Base-by-base conservation (phyloP, 2,113 vertebrate species). In the Pseudorhombus dupliciocellatus region DNA sequence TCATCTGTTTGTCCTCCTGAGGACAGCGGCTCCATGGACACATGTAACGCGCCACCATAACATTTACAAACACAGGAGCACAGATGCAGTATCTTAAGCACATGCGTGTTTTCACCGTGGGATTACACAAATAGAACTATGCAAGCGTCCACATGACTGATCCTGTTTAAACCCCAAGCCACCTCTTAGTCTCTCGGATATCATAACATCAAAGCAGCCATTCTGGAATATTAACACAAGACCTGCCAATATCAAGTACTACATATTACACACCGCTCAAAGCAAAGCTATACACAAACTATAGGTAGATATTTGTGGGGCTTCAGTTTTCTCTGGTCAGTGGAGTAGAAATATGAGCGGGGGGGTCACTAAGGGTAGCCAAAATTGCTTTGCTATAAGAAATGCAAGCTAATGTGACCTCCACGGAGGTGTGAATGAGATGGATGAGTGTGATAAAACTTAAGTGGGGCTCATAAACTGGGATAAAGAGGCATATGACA, bases 141-240 rank as follows among this genome's bases (percentile, higher is more conserved):
- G 58, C 61, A 75, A 70, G 69, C 12, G 1, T 20, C 53, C 79
- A 78, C 74, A 82, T 73, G 71, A 72, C 48, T 65, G 50, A 65
- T 51, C 26, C 50, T 63, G 54, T 74, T 83, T 58, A 51, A 79
- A 64, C 15, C 46, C 28, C 55, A 82, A 73, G 44, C 70, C 15
- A 16, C 84, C 52, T 71, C 71, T 85, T 88, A 71, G 58, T 72
- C 24, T 61, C 70, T 62, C 26, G 73, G 73, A 80, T 72, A 79
- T 73, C 28, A 62, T 26, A 89, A 74, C 67, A 76, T 1, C 31
- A 24, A 82, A 58, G 51, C 60, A 55, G 53, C 42, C 73, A 64
- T 83, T 77, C 65, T n/a, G 24, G 25, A 44, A 14, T 16, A 16
- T 31, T 55, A 70, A 73, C 54, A 57, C 24, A 48, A 70, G 48